phyloP scores from a whole-genome alignment of 1,140 invertebrate genomes.

The Micrasema longulum region DNA sequence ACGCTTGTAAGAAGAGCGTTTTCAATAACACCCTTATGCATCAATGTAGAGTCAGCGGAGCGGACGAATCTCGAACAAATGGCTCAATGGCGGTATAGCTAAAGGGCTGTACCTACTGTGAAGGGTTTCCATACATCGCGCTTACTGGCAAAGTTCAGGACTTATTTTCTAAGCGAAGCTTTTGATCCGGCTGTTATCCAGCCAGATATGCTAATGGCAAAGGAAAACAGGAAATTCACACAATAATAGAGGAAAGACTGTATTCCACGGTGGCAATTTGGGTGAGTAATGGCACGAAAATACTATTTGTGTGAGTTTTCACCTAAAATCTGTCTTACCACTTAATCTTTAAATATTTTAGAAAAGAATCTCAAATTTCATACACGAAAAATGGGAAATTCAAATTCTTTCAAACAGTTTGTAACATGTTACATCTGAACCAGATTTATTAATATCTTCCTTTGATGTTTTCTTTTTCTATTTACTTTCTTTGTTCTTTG shows the following conservation, averaged over 20 bases:
- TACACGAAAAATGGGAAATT: neutral
- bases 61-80: constrained; percentile 44
- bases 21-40: constrained; percentile 42
- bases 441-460: neutral
- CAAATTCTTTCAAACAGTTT: neutral
- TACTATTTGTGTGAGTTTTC: neutral
- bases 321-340: neutral
- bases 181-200: constrained; percentile 8
- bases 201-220: constrained; percentile 9
- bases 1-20: constrained; percentile 23
- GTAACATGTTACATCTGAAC: neutral
- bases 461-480: neutral
- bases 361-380: neutral
- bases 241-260: too few relatives aligned
- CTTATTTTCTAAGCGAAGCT: constrained; percentile 20
- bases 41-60: constrained; percentile 28
- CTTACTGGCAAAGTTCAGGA: constrained; percentile 1
- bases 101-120: constrained; percentile 1
- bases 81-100: neutral
- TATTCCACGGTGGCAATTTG: too few relatives aligned
- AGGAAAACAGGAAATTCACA: too few relatives aligned
- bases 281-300: too few relatives aligned
- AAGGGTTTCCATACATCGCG: neutral
- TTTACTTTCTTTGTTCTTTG: neutral
- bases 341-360: too few relatives aligned